Base-by-base conservation (phyloP, 2,888 invertebrate species). In the Xylophagus ater region DNA sequence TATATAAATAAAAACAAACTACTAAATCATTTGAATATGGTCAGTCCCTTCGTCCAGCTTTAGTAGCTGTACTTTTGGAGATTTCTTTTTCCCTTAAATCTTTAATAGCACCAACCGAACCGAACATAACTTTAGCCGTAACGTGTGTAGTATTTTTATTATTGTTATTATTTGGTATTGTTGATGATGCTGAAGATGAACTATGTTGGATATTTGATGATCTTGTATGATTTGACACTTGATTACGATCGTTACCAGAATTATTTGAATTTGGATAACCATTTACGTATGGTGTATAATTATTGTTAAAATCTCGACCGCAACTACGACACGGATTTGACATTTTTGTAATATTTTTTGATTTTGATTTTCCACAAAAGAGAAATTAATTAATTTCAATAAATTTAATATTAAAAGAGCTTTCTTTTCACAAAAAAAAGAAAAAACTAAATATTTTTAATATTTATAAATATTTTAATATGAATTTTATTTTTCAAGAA, bases 41-140 rank as follows among this genome's bases (percentile, higher is more conserved):
- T 55, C 53, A 64, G 47, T 64, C 62, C 47, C 64, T 54, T 34
- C 63, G 53, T 31, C 57, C 54, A 39, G 65, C 60, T 42, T 62
- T 58, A 42, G 63, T 49, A 39, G 53, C 49, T 35, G 54, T 73
- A 53, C 74, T 74, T 51, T 75, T 73, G 45, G 73, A 68, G 66
- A 76, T 75, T 62, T 80, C 79, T 56, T 78, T 76, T 59, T 78
- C 74, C 54, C 80, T 77, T 58, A 80, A 70, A 62, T 79, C 76
- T 65, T 78, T 78, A 66, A 81, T 79, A 56, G 79, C 74, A 47
- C 78, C 73, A 57, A 80, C 78, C 51, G 77, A 76, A 45, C 79
- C 78, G 60, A 80, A 79, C 60, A 80, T 72, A 47, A 80, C 78
- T 68, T 81, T 80, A 59, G 80, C 78, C 50, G 78, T 78, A 59